Evolutionary conservation across 1,140 invertebrate species (phyloP).

Genomic region (Ceratina japonica): DNA sequence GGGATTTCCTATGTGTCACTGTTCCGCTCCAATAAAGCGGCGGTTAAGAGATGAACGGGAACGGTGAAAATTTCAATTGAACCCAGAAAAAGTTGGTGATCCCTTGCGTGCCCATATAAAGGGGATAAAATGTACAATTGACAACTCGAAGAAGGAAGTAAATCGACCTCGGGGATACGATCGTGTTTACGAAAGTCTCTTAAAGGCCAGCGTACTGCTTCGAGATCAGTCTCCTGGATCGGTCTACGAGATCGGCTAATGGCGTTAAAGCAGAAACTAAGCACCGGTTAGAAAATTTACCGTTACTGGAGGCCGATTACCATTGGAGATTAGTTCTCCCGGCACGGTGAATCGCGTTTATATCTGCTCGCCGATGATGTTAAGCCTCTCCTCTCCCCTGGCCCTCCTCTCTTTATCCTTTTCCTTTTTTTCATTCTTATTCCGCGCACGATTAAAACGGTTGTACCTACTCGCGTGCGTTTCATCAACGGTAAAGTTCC

Average conservation of each 20-base stretch:
- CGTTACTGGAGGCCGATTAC: slow-evolving; percentile 69
- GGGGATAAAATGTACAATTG: neutral
- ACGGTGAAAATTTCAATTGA: neutral
- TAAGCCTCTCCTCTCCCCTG: neutral
- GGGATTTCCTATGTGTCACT: slow-evolving; percentile 59
- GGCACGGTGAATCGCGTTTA: slow-evolving; percentile 64
- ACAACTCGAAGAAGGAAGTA: slow-evolving; percentile 20
- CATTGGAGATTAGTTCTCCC: slow-evolving; percentile 75
- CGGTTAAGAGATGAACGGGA: neutral
- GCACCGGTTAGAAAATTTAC: slow-evolving; percentile 72
- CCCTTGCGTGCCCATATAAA: neutral
- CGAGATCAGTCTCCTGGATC: slow-evolving; percentile 32
- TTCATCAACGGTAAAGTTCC: slow-evolving; percentile 41
- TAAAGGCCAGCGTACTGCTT: neutral
- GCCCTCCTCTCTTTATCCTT: too few relatives aligned
- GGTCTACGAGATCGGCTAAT: slow-evolving; percentile 36
- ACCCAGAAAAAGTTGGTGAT: neutral
- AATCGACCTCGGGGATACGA: neutral
- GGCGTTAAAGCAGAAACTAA: slow-evolving; percentile 49
- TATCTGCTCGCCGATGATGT: slow-evolving; percentile 46
- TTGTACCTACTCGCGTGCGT: slow-evolving; percentile 21
- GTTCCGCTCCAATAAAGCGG: slow-evolving; percentile 53
- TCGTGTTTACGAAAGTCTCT: neutral
- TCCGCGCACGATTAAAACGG: slow-evolving; percentile 21
- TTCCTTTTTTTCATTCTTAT: neutral